Evolutionary conservation across 2,888 invertebrate genomes (phyloP).

Genomic region (Athrips mouffetella): DNA sequence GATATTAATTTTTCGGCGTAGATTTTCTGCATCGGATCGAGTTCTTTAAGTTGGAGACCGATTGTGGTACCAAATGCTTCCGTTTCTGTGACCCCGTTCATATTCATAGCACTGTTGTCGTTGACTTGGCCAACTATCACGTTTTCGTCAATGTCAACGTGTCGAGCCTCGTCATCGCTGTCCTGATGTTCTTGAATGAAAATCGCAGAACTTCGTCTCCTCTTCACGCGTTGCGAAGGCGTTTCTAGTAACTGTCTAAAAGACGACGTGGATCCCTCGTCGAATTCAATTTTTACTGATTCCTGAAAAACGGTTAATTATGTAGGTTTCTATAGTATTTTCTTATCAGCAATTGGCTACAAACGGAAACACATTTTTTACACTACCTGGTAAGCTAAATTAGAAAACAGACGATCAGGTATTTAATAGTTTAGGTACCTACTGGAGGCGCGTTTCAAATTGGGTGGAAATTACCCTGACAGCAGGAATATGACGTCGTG

Average conservation of each 20-base stretch:
- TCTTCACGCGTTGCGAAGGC: not conserved
- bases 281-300: not conserved
- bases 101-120: not conserved
- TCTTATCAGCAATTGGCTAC: too few species aligned
- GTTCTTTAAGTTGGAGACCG: conserved; percentile 33
- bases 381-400: too few species aligned
- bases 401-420: too few species aligned
- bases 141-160: not conserved
- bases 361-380: too few species aligned
- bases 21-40: conserved; percentile 32
- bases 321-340: not conserved
- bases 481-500: too few species aligned
- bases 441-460: too few species aligned
- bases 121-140: not conserved
- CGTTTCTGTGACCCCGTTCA: conserved; percentile 10
- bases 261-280: not conserved
- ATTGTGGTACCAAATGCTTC: conserved; percentile 34
- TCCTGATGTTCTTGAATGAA: conserved; percentile 11
- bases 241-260: not conserved
- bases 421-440: too few species aligned
- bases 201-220: conserved; percentile 1
- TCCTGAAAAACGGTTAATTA: not conserved
- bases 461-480: too few species aligned
- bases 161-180: not conserved
- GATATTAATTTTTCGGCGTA: conserved; percentile 47